Percentiles rank a stretch among this genome's conserved stretches.
phyloP scores from a whole-genome alignment of 2,797 vertebrate species.

The Syndactyla subalaris region DNA sequence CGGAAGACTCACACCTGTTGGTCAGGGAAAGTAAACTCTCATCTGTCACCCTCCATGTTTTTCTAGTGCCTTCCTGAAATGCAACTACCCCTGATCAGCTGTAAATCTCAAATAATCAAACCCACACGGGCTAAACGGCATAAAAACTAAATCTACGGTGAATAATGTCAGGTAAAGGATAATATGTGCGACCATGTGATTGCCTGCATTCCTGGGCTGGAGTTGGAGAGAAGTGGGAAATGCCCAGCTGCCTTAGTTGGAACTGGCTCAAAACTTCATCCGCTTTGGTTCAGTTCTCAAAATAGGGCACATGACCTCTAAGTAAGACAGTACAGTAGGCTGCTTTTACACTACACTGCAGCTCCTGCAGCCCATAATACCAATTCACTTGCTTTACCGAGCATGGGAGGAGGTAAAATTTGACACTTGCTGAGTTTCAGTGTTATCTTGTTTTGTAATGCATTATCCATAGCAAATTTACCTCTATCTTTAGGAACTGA shows the following conservation, averaged over 20 bases:
- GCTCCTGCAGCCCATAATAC: not conserved
- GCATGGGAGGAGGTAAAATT: slow-evolving; percentile 32
- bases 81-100: not conserved
- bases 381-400: not conserved
- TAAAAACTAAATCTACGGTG: not conserved
- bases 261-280: slow-evolving; percentile 73
- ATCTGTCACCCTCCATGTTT: not conserved
- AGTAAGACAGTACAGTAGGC: slow-evolving; percentile 59
- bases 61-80: not conserved
- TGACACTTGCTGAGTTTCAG: slow-evolving; percentile 20
- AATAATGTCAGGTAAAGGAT: slow-evolving; percentile 29
- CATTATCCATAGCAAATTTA: slow-evolving; percentile 64
- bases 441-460: slow-evolving; percentile 40
- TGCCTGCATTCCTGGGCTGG: slow-evolving; percentile 29
- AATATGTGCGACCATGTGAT: slow-evolving; percentile 38
- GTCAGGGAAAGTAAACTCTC: not conserved
- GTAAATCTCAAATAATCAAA: not conserved
- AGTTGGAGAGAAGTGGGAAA: slow-evolving; percentile 69
- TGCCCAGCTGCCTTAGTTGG: slow-evolving; percentile 75
- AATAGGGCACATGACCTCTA: slow-evolving; percentile 72
- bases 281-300: slow-evolving; percentile 72
- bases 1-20: not conserved
- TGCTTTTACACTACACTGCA: slow-evolving; percentile 21
- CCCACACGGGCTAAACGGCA: not conserved
- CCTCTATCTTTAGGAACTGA: slow-evolving; percentile 67